Conservation (phyloP, 2,888 invertebrate species). For the Eustalomyia histrio region DNA sequence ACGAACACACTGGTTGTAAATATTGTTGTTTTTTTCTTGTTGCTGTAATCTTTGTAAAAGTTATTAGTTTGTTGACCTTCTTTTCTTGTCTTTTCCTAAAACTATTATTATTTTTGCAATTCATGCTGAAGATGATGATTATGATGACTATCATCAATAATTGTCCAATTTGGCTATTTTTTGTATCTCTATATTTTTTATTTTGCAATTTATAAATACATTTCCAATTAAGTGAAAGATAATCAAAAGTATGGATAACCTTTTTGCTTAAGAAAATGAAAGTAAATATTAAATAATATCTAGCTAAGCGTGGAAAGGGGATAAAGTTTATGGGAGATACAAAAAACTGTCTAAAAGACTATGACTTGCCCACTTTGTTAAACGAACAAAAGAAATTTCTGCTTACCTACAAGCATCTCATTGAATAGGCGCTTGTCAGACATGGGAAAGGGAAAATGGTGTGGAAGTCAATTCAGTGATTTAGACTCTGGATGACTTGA, state of each 20-base stretch:
- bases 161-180: slow-evolving; percentile 7
- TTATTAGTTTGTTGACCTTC: neutral
- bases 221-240: slow-evolving; percentile 21
- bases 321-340: too few relatives aligned
- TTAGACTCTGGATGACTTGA: too few relatives aligned
- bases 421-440: too few relatives aligned
- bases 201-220: neutral
- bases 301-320: too few relatives aligned
- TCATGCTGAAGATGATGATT: neutral
- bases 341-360: too few relatives aligned
- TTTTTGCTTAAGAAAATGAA: neutral
- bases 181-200: neutral
- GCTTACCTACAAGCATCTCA: too few relatives aligned
- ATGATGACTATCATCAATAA: neutral
- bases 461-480: too few relatives aligned
- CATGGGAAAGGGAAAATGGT: too few relatives aligned
- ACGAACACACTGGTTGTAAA: too few relatives aligned
- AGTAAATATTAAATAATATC: neutral
- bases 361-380: too few relatives aligned
- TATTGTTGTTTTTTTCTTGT: neutral
- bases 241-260: slow-evolving; percentile 23
- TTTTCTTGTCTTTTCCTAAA: neutral
- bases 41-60: neutral
- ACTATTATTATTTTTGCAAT: neutral
- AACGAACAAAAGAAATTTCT: too few relatives aligned